Evolutionary conservation across 2,113 vertebrate genomes (phyloP).

Genomic region (Speoplatyrhinus poulsoni): DNA sequence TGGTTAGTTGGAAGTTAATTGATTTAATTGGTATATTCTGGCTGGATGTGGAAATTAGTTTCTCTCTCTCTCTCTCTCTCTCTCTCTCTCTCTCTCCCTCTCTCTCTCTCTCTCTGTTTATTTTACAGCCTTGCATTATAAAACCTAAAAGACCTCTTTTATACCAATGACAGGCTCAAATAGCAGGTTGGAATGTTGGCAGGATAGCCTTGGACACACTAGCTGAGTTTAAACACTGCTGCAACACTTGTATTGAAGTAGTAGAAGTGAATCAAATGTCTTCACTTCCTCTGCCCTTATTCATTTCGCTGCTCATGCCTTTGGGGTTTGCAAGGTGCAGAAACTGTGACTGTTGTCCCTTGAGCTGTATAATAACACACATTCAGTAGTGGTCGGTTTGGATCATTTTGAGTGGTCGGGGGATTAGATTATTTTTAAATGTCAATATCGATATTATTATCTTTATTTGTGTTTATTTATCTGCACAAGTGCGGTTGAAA

Average conservation of each 20-base stretch:
- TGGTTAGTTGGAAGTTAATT: conserved; percentile 35
- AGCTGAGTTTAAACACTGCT: conserved; percentile 29
- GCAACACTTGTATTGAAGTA: conserved; percentile 3
- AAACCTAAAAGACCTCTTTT: conserved; percentile 4
- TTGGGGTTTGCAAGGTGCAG: too few species aligned
- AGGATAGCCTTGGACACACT: neutral
- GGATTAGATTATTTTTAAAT: neutral
- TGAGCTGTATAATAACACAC: too few species aligned
- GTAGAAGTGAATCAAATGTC: neutral
- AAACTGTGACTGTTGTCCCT: too few species aligned
- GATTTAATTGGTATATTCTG: conserved; percentile 36
- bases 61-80: neutral
- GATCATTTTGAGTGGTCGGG: too few species aligned
- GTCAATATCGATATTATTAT: neutral
- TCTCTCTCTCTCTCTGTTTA: neutral
- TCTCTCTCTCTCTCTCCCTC: neutral
- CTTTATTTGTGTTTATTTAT: neutral
- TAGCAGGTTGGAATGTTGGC: conserved; percentile 16
- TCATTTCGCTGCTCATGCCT: neutral
- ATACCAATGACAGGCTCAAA: neutral
- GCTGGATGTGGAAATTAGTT: conserved; percentile 33
- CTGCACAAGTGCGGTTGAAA: too few species aligned
- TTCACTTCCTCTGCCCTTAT: neutral
- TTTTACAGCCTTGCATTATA: neutral
- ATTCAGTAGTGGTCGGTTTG: too few species aligned